Evolutionary conservation across 1,140 invertebrate genomes (phyloP).

Genomic region (Trissolcus basalis): DNA sequence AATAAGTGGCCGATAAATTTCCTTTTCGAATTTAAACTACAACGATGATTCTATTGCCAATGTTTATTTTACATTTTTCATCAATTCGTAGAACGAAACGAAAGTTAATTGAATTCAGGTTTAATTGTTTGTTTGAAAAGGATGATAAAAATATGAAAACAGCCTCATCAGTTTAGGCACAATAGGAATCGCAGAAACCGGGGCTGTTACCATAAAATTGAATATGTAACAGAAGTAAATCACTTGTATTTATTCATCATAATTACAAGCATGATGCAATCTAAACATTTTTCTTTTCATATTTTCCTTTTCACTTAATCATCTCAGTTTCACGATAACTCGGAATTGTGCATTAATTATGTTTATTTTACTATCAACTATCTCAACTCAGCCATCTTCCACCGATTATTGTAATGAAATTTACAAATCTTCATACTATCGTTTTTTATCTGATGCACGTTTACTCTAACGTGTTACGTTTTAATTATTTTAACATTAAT

Average conservation of each 20-base stretch:
- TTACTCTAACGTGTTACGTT: not conserved
- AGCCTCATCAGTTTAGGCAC: no score
- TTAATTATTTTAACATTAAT: not conserved
- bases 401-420: not conserved
- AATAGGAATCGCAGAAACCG: not conserved
- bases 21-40: conserved; percentile 11
- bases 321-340: not conserved
- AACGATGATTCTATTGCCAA: conserved; percentile 15
- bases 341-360: not conserved
- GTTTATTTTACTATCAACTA: not conserved
- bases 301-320: not conserved
- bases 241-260: not conserved
- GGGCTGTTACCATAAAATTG: not conserved
- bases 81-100: no score
- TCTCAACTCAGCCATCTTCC: not conserved
- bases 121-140: no score
- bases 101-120: no score
- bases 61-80: conserved; percentile 12
- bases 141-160: no score
- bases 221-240: not conserved
- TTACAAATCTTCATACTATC: not conserved
- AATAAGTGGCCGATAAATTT: conserved; percentile 46
- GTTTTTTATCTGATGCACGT: not conserved
- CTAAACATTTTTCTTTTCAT: not conserved
- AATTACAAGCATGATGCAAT: not conserved